These are phyloP conservation scores for Heterohyrax brucei DNA, from an alignment of 2,797 vertebrate genomes.

Conservation along the genomic window DNA sequence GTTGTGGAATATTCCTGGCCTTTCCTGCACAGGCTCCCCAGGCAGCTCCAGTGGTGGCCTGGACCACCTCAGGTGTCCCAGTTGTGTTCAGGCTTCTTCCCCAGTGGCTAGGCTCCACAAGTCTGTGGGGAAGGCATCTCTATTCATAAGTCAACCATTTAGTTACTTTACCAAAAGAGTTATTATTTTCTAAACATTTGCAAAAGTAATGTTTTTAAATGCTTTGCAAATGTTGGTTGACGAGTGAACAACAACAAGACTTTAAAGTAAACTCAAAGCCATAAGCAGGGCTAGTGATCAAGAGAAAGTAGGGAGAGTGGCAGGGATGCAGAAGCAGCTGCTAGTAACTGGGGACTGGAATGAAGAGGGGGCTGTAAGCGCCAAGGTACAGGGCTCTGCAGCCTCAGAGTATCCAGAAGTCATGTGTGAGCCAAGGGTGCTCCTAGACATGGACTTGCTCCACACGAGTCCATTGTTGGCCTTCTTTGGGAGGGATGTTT, in stretches of 20 bases:
- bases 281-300: not conserved
- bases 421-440: not conserved
- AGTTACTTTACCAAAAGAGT: slow-evolving; percentile 3
- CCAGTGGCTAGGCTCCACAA: too few relatives aligned
- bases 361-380: too few relatives aligned
- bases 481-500: not conserved
- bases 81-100: not conserved
- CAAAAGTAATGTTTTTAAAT: not conserved
- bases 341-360: not conserved
- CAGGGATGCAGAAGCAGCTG: not conserved
- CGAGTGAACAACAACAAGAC: not conserved
- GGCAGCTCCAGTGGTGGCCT: not conserved
- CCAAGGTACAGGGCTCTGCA: too few relatives aligned
- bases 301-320: not conserved
- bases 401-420: not conserved
- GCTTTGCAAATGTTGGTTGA: not conserved
- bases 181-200: not conserved
- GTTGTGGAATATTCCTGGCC: not conserved
- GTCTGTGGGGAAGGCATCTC: not conserved
- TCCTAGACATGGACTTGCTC: not conserved
- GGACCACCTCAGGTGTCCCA: not conserved
- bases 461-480: not conserved
- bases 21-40: not conserved
- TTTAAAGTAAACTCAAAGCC: not conserved
- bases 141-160: not conserved